Evolutionary conservation across 2,113 vertebrate genomes (phyloP), one percentile per base, ranked within the genome.

Genomic region (Canis aureus): DNA sequence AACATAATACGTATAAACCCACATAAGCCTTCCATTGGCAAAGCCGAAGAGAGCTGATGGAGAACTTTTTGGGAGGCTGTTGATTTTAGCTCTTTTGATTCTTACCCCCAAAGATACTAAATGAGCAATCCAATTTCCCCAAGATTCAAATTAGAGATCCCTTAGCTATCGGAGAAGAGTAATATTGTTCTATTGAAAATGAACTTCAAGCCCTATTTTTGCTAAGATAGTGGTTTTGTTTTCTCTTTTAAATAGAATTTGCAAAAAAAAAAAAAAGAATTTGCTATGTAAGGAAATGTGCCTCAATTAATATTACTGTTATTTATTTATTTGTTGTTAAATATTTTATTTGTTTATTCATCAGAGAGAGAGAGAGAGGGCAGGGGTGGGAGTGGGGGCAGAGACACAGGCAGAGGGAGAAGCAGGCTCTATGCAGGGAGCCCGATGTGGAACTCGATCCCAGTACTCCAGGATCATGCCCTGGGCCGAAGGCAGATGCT

Each of bases 1-100:
- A 96, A 96, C 76, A 91, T 87, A 73, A 64, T 81, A 81, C 88
- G 71, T 81, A 84, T 2, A 92, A 90, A 96, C 85, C 91, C 93
- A 94, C 83, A 80, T 89, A 78, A 93, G 79, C 89, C 90, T 91
- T 97, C 91, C 35, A 53, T 59, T 74, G 86, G 62, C 87, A 92
- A 95, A 90, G 92, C 82, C 66, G 82, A 85, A 95, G 85, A 87
- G 57, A 95, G 92, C 23, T 25, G 81, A 95, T 74, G 17, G 73
- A 96, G 91, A 93, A 82, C 97, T 97, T 98, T 97, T 97, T 96
- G 97, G 95, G 97, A 97, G 97, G 97, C 97, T 97, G 69, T 32
- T 57, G 55, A 82, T 69, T 95, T 95, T 79, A 25, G 73, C 51
- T 96, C 94, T 91, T 81, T 92, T 62, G 15, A 87, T 83, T 74